phyloP scores from a whole-genome alignment of 2,888 invertebrate genomes.

The Rhagophthalmus giganteus region DNA sequence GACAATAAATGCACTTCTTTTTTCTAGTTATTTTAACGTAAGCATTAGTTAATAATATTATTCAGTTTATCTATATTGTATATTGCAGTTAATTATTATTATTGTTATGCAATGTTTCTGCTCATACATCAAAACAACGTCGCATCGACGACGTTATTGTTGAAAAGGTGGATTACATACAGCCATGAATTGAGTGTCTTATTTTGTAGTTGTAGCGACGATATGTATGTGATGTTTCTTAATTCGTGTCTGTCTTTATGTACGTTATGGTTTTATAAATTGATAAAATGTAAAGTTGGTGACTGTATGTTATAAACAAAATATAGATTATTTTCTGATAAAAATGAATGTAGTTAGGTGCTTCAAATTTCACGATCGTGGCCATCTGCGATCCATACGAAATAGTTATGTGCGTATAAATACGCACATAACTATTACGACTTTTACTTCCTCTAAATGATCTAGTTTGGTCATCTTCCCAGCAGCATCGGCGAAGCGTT shows the following conservation, averaged over 20 bases:
- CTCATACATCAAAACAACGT: not conserved
- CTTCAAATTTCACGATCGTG: no score
- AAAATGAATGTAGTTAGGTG: not conserved
- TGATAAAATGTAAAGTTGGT: slow-evolving; percentile 22
- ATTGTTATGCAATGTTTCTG: slow-evolving; percentile 4
- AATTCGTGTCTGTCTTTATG: slow-evolving; percentile 13
- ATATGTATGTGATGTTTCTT: no score
- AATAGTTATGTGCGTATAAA: no score
- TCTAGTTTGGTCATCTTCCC: no score
- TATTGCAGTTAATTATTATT: no score
- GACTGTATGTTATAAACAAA: slow-evolving; percentile 24
- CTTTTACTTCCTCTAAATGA: no score
- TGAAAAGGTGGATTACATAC: slow-evolving; percentile 10
- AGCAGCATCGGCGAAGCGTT: no score
- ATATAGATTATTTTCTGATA: not conserved
- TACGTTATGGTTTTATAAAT: slow-evolving; percentile 15
- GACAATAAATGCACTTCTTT: not conserved
- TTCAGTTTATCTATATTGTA: no score
- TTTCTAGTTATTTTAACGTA: not conserved
- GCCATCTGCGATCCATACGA: no score
- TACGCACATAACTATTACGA: no score
- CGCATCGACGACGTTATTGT: slow-evolving; percentile 4
- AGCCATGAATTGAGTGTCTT: slow-evolving; percentile 5
- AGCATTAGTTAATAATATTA: not conserved
- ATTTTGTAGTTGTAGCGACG: slow-evolving; percentile 1